Percentiles rank a stretch among this genome's conserved stretches.
Evolutionary conservation across 2,113 vertebrate species (phyloP).

Genomic region (Alligator mississippiensis): DNA sequence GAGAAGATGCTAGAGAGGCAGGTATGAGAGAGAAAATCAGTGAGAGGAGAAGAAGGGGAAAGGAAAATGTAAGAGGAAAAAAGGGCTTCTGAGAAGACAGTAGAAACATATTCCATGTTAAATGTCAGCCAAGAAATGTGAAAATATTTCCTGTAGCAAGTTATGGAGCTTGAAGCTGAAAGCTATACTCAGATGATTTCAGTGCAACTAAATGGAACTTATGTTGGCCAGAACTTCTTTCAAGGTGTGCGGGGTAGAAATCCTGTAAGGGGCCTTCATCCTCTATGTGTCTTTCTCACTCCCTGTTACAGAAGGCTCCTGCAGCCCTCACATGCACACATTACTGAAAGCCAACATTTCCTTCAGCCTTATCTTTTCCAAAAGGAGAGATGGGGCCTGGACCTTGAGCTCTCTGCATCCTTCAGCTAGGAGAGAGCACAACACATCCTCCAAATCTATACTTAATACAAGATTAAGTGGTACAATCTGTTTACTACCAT

Average conservation of each 20-base stretch:
- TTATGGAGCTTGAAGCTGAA: background rate
- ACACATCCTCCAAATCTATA: background rate
- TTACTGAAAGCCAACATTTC: background rate
- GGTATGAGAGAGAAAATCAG: no score
- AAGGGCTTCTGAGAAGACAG: background rate
- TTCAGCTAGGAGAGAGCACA: no score
- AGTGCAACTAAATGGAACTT: background rate
- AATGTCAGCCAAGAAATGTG: background rate
- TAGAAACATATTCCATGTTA: background rate
- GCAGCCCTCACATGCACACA: background rate
- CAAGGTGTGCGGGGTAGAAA: background rate
- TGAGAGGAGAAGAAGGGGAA: background rate
- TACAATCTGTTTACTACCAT: background rate
- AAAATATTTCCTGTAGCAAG: background rate
- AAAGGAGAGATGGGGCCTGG: background rate
- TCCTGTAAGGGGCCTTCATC: background rate
- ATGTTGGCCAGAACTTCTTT: background rate
- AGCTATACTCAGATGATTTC: background rate
- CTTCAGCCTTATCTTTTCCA: background rate
- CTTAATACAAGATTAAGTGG: background rate
- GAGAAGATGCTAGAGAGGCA: background rate
- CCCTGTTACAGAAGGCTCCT: background rate
- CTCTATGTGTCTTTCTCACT: background rate
- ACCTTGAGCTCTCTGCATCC: no score
- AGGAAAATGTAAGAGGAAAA: background rate